Conservation (phyloP, 2,113 vertebrate species). For the Procavia capensis region DNA sequence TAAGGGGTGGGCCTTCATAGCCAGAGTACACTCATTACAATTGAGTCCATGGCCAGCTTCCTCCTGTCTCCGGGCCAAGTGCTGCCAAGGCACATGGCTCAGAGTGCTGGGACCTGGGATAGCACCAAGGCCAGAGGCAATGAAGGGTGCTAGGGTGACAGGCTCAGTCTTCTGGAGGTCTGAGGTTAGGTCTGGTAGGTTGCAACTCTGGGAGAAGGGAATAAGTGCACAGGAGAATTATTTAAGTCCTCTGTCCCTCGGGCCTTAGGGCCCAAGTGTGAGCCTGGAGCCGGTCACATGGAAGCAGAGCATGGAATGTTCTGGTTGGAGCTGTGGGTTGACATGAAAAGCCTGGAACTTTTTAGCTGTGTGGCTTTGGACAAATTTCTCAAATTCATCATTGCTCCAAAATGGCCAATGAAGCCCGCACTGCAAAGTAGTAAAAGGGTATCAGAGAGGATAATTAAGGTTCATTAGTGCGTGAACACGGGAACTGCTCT, state of each 20-base stretch:
- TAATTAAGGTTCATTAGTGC: not conserved
- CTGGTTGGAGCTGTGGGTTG: not conserved
- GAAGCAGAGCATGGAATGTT: not conserved
- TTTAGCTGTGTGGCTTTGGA: not conserved
- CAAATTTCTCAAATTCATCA: not conserved
- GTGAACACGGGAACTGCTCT: too few relatives aligned
- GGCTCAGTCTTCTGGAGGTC: not conserved
- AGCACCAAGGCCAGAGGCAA: not conserved
- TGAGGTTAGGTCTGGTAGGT: not conserved
- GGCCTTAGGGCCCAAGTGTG: not conserved
- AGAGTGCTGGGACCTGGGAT: not conserved
- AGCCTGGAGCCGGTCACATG: not conserved
- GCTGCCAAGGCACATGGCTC: rapidly evolving
- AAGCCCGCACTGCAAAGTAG: not conserved
- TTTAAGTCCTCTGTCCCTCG: not conserved
- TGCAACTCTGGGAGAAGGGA: not conserved
- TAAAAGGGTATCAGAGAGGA: rapidly evolving
- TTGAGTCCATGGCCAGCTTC: not conserved
- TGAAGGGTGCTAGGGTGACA: too few relatives aligned
- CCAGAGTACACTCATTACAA: too few relatives aligned
- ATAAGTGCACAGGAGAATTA: not conserved
- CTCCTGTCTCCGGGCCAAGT: not conserved
- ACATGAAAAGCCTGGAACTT: not conserved
- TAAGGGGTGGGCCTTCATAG: not conserved
- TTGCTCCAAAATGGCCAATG: not conserved